These are phyloP conservation scores for Catharus ustulatus DNA, from an alignment of 2,797 vertebrate species.

Conservation along the genomic window DNA sequence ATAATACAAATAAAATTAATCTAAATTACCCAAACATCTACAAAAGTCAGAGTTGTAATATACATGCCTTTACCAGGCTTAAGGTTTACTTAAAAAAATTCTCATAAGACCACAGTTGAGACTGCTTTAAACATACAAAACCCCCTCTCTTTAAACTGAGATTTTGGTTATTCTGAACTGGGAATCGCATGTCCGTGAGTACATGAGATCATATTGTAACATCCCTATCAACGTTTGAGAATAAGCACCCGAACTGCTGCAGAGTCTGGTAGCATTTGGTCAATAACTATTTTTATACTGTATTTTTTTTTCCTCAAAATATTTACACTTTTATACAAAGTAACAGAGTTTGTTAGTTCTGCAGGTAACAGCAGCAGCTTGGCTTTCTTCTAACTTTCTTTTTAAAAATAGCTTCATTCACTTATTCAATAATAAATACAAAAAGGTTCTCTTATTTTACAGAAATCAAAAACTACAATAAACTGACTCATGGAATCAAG, in stretches of 20 bases:
- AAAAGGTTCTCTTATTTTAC: slow-evolving; percentile 99
- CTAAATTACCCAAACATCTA: slow-evolving; percentile 73
- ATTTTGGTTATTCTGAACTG: slow-evolving; percentile 74
- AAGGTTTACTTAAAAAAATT: slow-evolving; percentile 65
- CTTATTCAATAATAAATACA: slow-evolving; percentile 99
- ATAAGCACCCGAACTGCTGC: slow-evolving; percentile 94
- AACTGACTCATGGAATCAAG: slow-evolving; percentile 99
- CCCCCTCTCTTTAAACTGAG: slow-evolving; percentile 59
- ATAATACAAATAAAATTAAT: slow-evolving; percentile 80
- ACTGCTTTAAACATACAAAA: slow-evolving; percentile 69
- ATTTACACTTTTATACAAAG: slow-evolving; percentile 99
- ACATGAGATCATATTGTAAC: slow-evolving; percentile 87
- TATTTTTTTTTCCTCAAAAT: slow-evolving; percentile 87
- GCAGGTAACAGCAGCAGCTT: slow-evolving; percentile 95
- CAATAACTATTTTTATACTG: slow-evolving; percentile 96
- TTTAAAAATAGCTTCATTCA: slow-evolving; percentile 99
- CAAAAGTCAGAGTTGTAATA: slow-evolving; percentile 68
- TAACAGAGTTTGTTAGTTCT: slow-evolving; percentile 98
- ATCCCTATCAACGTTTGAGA: slow-evolving; percentile 86
- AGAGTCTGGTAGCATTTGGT: slow-evolving; percentile 99
- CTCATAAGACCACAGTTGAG: slow-evolving; percentile 59
- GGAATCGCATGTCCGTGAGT: slow-evolving; percentile 42
- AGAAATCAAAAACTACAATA: slow-evolving; percentile 98
- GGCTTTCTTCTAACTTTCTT: slow-evolving; percentile 93
- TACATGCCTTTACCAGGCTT: slow-evolving; percentile 48